Evolutionary conservation across 1,140 invertebrate genomes (phyloP).

Genomic region (Drosophila orosa): DNA sequence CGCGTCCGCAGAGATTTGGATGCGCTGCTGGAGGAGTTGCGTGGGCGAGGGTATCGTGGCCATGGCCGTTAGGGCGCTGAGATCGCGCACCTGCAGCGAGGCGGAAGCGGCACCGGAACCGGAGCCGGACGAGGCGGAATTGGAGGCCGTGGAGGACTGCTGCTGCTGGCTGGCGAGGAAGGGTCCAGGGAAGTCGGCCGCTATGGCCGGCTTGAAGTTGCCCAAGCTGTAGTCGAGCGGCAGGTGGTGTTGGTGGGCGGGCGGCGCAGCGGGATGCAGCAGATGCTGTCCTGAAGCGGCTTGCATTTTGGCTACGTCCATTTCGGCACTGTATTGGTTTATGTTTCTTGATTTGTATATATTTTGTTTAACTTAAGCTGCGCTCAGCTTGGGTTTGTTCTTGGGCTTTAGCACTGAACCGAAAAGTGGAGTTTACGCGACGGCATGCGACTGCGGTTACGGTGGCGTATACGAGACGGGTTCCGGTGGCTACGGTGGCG

Average conservation of each 20-base stretch:
- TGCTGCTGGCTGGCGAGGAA: conserved; percentile 66
- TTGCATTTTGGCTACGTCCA: conserved; percentile 80
- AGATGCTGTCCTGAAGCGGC: conserved; percentile 61
- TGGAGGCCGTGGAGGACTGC: conserved; percentile 50
- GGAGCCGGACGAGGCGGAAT: conserved; percentile 41
- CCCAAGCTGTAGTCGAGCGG: conserved; percentile 80
- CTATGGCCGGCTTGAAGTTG: conserved; percentile 80
- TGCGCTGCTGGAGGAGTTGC: conserved; percentile 76
- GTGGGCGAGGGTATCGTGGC: conserved; percentile 79
- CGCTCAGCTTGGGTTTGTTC: conserved; percentile 10
- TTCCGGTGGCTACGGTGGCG: conserved; percentile 32
- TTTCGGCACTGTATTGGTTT: conserved; percentile 34
- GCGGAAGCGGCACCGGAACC: conserved; percentile 21
- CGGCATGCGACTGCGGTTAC: conserved; percentile 43
- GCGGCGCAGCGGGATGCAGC: conserved; percentile 64
- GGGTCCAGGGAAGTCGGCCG: conserved; percentile 73
- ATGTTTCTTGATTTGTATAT: conserved; percentile 10
- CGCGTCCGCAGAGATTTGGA: conserved; percentile 64
- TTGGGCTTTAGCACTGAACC: conserved; percentile 40
- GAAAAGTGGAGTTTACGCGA: conserved; percentile 28
- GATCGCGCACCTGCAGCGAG: conserved; percentile 75
- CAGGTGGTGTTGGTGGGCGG: conserved; percentile 72
- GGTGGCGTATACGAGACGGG: conserved; percentile 44
- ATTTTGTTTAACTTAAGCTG: conserved; percentile 23
- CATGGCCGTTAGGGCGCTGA: conserved; percentile 75